Evolutionary conservation across 2,888 invertebrate species (phyloP).

Genomic region (Volucella inanis): DNA sequence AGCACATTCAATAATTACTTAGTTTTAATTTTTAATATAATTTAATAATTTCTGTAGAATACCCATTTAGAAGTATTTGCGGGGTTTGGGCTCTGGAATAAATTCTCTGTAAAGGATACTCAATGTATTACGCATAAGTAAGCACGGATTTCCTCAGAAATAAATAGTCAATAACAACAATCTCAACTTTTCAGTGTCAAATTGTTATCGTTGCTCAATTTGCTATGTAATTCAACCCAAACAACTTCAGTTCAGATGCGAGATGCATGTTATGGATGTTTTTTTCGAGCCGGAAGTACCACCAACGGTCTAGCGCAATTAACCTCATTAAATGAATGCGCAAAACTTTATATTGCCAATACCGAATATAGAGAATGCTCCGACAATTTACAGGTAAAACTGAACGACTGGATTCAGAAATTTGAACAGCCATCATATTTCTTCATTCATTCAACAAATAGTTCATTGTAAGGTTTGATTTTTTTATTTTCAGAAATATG

Average conservation of each 20-base stretch:
- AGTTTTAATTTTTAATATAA: background rate
- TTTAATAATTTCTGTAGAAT: background rate
- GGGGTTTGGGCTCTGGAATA: constrained; percentile 57
- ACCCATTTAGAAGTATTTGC: constrained; percentile 37
- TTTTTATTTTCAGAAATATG: no score
- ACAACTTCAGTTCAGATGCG: constrained; percentile 85
- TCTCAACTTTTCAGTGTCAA: constrained; percentile 74
- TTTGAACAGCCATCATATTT: no score
- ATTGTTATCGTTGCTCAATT: constrained; percentile 85
- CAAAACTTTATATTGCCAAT: constrained; percentile 84
- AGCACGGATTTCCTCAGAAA: background rate
- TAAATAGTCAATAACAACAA: background rate
- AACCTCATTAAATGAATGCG: constrained; percentile 84
- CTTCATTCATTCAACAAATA: no score
- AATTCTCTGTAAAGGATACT: constrained; percentile 16
- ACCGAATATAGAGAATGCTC: constrained; percentile 85
- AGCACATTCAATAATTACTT: background rate
- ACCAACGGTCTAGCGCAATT: constrained; percentile 85
- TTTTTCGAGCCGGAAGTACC: constrained; percentile 84
- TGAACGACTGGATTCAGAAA: no score
- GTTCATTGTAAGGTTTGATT: constrained; percentile 56
- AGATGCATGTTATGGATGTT: constrained; percentile 87
- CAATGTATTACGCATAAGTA: constrained; percentile 57
- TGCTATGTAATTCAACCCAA: constrained; percentile 87
- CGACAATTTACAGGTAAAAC: constrained; percentile 83